Evolutionary conservation across 1,140 invertebrate genomes (phyloP).

Genomic region (Anthonomus grandis): DNA sequence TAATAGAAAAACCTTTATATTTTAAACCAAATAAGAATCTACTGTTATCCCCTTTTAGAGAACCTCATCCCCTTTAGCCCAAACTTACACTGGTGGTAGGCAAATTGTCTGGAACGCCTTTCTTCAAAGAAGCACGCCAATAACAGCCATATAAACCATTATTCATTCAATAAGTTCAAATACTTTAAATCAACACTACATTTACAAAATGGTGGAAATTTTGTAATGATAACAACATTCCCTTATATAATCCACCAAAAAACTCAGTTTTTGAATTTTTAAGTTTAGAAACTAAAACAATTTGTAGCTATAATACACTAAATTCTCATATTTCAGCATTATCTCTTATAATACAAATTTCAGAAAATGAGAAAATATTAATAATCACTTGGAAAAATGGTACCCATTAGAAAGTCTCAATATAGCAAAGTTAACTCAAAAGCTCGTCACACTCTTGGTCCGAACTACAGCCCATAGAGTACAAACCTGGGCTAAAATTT

Average conservation of each 20-base stretch:
- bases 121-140: too few relatives aligned
- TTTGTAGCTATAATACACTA: slow-evolving; percentile 4
- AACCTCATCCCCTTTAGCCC: not conserved
- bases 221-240: not conserved
- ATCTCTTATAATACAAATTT: too few relatives aligned
- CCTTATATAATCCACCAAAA: not conserved
- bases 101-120: slow-evolving; percentile 1
- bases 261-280: not conserved
- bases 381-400: slow-evolving; percentile 3
- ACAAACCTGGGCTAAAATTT: slow-evolving; percentile 4
- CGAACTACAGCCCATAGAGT: slow-evolving; percentile 2
- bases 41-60: not conserved
- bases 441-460: slow-evolving; percentile 5
- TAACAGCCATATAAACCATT: slow-evolving; percentile 1
- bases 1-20: too few relatives aligned
- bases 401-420: slow-evolving; percentile 1
- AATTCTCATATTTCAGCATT: not conserved
- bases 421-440: slow-evolving; percentile 11
- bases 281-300: not conserved
- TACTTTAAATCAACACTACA: slow-evolving; percentile 3
- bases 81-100: slow-evolving; percentile 3
- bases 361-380: slow-evolving; percentile 7
- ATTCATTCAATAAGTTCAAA: slow-evolving; percentile 1
- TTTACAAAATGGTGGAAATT: too few relatives aligned
- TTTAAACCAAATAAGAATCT: too few relatives aligned